Base-by-base conservation (phyloP, 64 coral and sea anemone species). In the Montipora sp. region DNA sequence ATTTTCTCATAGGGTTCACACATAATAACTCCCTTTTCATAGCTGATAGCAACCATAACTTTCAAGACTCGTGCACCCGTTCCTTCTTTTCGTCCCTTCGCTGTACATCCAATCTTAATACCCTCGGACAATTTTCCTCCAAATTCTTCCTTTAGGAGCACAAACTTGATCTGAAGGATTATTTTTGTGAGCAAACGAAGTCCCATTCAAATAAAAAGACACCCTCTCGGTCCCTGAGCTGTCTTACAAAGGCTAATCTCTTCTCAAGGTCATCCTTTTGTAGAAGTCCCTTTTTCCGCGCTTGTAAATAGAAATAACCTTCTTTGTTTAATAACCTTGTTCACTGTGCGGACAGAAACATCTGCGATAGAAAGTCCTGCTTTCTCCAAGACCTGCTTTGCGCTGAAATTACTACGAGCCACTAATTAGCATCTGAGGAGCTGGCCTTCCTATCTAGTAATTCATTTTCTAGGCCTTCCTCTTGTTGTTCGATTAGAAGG, bases 1-100 rank as follows among this genome's bases (percentile, higher is more conserved):
- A 90, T 48, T 77, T 89, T 76, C 45, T 75, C 73, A 44, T 89
- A 89, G 13, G n/a, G 73, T 23, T 89, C 71, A 77, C 87, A 89
- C 7, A 89, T 51, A 75, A 49, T 49, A 19, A 89, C 87, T 19
- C 83, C 83, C 46, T 87, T 70, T 44, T 65, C 61, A 73, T 87
- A 87, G 71, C 6, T 27, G 19, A 87, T 87, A 18, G 5, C 57
- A 19, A 87, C 59, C 57, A 87, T 87, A 8, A 87, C 47, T 67
- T 87, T 20, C 24, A 36, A 60, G 44, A 87, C 60, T 14, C 58
- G 8, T 65, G 18, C 81, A 43, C 81, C 73, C 2, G n/a, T 84
- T 48, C 81, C 59, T 18, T 61, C 58, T 18, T 89, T 89, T 77
- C 60, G 43, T 63, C 50, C 87, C 63, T 89, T 89, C 12, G 87